phyloP scores from a whole-genome alignment of 2,113 vertebrate species.

The Otis tarda region DNA sequence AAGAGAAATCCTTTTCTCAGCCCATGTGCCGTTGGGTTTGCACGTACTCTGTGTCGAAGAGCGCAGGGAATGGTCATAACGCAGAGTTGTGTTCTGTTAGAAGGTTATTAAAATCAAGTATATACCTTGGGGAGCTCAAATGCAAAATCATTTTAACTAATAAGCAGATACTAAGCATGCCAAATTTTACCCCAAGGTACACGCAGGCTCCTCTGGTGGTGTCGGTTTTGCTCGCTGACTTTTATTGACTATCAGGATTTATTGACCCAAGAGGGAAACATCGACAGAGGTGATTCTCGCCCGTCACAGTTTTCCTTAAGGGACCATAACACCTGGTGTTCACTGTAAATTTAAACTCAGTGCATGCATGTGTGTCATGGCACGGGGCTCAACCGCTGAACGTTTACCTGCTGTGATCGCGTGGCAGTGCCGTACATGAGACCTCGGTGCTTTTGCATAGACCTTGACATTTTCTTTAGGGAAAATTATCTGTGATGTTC shows the following conservation, averaged over 20 bases:
- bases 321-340: neutral
- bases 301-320: neutral
- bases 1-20: neutral
- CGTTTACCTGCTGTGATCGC: accelerated
- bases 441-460: neutral
- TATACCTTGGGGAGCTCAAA: neutral
- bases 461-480: neutral
- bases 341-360: neutral
- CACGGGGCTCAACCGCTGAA: neutral
- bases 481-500: neutral
- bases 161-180: neutral
- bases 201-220: neutral
- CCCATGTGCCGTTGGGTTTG: accelerated
- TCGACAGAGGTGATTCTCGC: neutral
- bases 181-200: conserved; percentile 12
- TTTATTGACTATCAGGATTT: conserved; percentile 55
- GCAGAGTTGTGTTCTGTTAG: neutral
- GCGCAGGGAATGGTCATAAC: neutral
- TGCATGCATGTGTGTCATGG: neutral
- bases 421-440: neutral
- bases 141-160: neutral
- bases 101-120: neutral
- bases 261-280: neutral
- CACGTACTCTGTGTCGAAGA: accelerated
- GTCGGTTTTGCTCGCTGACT: neutral